phyloP scores from a whole-genome alignment of 2,888 invertebrate genomes.

The Leptura quadrifasciata region DNA sequence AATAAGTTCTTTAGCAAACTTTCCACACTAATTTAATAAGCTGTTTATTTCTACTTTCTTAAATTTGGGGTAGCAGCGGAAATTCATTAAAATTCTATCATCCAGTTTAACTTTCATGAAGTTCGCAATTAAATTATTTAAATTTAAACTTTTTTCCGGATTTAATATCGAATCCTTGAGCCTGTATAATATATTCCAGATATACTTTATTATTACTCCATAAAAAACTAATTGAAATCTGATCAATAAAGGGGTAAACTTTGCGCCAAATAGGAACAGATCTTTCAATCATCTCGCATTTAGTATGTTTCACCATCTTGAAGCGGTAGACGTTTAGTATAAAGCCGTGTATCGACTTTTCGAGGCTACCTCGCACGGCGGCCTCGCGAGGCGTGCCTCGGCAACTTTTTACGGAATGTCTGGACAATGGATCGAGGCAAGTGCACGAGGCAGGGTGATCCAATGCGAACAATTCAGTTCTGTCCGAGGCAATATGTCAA shows the following conservation, averaged over 20 bases:
- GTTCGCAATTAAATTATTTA: conserved; percentile 2
- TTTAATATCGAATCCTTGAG: background rate
- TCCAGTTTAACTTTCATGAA: conserved; percentile 3
- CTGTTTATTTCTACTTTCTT: conserved; percentile 4
- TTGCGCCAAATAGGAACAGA: background rate
- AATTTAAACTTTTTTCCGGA: background rate
- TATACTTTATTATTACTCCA: background rate
- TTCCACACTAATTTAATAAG: background rate
- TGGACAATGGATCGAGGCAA: too few relatives aligned
- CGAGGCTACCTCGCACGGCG: too few relatives aligned
- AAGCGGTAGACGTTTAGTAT: background rate
- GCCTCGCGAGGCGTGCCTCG: too few relatives aligned
- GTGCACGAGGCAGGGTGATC: too few relatives aligned
- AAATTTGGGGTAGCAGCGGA: background rate
- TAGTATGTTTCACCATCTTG: background rate
- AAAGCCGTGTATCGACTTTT: too few relatives aligned
- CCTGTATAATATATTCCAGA: background rate
- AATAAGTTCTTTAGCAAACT: background rate
- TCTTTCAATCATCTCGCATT: too few relatives aligned
- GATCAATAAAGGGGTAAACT: background rate
- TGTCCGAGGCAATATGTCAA: too few relatives aligned
- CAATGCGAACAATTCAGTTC: too few relatives aligned
- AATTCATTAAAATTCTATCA: conserved; percentile 3
- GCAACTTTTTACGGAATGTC: too few relatives aligned
- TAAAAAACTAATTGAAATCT: background rate